Conservation (phyloP, 2,888 invertebrate genomes). For the Chaetogeoica ovagalla region DNA sequence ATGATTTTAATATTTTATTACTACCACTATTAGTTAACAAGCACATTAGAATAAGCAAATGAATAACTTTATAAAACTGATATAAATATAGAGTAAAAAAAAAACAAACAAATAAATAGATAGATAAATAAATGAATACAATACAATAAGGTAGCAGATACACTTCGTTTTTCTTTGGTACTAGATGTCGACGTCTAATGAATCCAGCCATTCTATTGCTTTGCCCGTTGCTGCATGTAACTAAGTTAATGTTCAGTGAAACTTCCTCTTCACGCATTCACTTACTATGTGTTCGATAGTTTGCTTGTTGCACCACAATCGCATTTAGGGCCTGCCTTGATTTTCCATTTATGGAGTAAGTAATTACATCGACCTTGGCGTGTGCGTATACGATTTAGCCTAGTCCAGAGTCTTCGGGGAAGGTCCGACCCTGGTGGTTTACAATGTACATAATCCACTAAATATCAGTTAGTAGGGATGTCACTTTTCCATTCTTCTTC, state of each 20-base stretch:
- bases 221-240: no score
- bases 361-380: neutral
- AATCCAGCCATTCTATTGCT: no score
- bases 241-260: no score
- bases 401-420: neutral
- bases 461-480: neutral
- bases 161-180: no score
- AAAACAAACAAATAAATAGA: neutral
- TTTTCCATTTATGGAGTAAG: neutral
- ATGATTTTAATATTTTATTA: neutral
- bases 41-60: neutral
- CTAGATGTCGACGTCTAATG: no score
- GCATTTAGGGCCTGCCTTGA: slow-evolving; percentile 7
- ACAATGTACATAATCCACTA: slow-evolving; percentile 1
- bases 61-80: neutral
- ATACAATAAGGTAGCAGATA: no score
- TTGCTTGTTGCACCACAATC: neutral
- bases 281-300: slow-evolving; percentile 13
- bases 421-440: neutral
- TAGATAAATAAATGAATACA: no score
- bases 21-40: neutral
- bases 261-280: slow-evolving; percentile 4
- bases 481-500: neutral
- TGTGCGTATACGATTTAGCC: neutral
- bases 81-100: slow-evolving; percentile 3